phyloP scores from a whole-genome alignment of 2,113 vertebrate genomes.

The Redunca redunca region DNA sequence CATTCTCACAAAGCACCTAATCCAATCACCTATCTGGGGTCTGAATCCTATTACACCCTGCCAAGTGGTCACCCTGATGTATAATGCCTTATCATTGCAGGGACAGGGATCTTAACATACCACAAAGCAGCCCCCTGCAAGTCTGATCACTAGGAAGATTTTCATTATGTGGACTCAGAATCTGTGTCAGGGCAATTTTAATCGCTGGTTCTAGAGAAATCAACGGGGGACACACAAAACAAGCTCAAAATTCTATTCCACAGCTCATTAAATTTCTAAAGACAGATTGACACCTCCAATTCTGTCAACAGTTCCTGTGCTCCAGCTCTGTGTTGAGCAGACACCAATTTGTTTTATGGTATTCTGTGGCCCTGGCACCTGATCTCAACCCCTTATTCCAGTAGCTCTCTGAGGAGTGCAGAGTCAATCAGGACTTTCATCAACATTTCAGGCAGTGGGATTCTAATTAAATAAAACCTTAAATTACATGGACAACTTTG shows the following conservation, averaged over 20 bases:
- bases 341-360: background rate
- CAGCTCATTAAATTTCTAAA: constrained; percentile 16
- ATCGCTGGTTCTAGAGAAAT: background rate
- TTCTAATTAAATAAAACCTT: constrained; percentile 8
- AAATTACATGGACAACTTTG: background rate
- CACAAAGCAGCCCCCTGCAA: background rate
- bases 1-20: background rate
- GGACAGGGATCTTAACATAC: background rate
- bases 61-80: background rate
- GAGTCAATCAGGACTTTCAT: background rate
- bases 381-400: background rate
- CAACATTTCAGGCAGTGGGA: background rate
- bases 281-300: background rate
- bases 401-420: background rate
- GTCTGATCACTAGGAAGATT: background rate
- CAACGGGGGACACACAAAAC: background rate
- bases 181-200: background rate
- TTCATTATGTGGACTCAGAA: background rate
- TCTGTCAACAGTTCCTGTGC: background rate
- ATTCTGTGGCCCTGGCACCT: background rate
- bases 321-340: background rate
- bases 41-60: background rate
- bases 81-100: background rate
- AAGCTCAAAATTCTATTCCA: constrained; percentile 34
- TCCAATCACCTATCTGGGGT: background rate